phyloP scores from a whole-genome alignment of 2,888 invertebrate genomes.

The Ischnura elegans region DNA sequence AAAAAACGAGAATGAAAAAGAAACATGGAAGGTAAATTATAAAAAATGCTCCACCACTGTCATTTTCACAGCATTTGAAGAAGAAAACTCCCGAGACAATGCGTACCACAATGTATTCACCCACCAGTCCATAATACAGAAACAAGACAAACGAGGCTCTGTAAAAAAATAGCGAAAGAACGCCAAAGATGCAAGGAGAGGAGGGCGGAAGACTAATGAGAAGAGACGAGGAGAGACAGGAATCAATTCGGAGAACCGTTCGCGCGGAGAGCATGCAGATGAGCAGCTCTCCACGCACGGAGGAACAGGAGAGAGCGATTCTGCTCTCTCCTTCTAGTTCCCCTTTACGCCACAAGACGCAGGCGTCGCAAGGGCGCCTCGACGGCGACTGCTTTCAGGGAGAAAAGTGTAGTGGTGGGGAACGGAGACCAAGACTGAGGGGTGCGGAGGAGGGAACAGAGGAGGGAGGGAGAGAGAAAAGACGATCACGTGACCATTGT shows the following conservation, averaged over 20 bases:
- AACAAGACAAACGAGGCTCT: no score
- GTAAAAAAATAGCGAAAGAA: no score
- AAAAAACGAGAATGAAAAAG: no score
- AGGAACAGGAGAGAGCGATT: not conserved
- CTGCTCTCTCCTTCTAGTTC: not conserved
- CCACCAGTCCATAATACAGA: no score
- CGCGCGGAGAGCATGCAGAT: not conserved
- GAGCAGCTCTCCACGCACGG: not conserved
- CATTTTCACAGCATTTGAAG: no score
- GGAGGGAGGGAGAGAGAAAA: not conserved
- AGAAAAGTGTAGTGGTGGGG: not conserved
- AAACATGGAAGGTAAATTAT: no score
- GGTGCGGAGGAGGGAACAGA: not conserved
- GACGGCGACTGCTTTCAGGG: not conserved
- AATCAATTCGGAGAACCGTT: not conserved
- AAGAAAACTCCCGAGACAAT: no score
- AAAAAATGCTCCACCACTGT: no score
- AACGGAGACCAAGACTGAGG: not conserved
- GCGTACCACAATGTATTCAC: no score
- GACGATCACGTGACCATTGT: constrained; percentile 12
- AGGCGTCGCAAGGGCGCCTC: not conserved
- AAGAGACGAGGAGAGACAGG: not conserved
- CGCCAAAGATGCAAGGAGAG: no score
- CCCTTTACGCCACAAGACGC: not conserved
- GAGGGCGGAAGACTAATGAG: no score